Conservation (phyloP, 35 echinoderm and acorn worm genomes). For the Heliocidaris tuberculata region DNA sequence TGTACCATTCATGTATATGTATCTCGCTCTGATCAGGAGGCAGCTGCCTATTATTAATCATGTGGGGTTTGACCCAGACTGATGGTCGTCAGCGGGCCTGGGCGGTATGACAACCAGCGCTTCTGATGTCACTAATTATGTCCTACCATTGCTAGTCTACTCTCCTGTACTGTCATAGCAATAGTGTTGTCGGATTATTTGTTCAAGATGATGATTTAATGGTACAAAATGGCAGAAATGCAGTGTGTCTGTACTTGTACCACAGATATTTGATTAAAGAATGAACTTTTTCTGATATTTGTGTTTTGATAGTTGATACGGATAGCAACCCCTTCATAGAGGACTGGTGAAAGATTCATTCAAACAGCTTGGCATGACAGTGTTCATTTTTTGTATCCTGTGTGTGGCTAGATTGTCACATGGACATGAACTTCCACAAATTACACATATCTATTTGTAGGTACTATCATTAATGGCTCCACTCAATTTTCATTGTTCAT, state of each 20-base stretch:
- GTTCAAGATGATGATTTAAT: background rate
- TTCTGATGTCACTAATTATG: conserved; percentile 38
- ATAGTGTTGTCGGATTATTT: background rate
- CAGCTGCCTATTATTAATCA: conserved; percentile 54
- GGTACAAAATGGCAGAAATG: background rate
- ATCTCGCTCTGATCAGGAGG: conserved; percentile 21
- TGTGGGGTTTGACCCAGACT: conserved; percentile 51
- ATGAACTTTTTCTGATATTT: no score
- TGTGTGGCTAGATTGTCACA: no score
- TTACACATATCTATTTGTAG: no score
- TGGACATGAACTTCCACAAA: no score
- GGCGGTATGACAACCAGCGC: conserved; percentile 35
- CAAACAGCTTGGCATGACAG: no score
- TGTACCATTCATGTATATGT: conserved; percentile 14
- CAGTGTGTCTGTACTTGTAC: background rate
- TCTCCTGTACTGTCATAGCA: background rate
- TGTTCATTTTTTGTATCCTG: no score
- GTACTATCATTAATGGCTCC: no score
- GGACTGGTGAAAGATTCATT: no score
- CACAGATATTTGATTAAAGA: no score
- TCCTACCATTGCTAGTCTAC: background rate
- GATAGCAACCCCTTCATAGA: no score
- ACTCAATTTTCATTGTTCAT: no score
- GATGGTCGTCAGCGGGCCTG: conserved; percentile 32
- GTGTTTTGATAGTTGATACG: no score